Base-by-base conservation (phyloP, 1,140 invertebrate genomes). In the Drosophila aff. region DNA sequence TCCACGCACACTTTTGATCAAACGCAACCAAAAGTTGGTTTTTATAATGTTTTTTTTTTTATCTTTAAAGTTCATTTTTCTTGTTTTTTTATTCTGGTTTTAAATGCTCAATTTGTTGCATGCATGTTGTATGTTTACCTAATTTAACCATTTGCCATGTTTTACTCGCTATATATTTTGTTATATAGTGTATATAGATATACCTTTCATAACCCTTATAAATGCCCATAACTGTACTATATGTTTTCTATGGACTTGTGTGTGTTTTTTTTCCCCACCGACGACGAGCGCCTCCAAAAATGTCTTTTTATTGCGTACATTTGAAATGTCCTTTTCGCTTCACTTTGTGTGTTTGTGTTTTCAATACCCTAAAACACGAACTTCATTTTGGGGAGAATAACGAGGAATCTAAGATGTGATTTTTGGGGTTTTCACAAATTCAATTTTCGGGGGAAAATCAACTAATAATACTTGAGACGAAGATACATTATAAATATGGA, bases 61-160 rank as follows among this genome's bases (percentile, higher is more conserved):
- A 8, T 59, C 49, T 28, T 41, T 73, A 60, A 73, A 55, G 38
- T 55, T 36, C 52, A 62, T 47, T 10, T 28, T 15, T 46, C 7
- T 49, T 33, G 33, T 31, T 52, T 52, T 21, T 52, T 15, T 49
- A 43, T n/a, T 60, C 36, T 73, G 44, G 46, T 76, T 89, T 87
- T 87, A 81, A 87, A 87, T 87, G 84, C 84, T 87, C 74, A 84
- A 84, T 80, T 84, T 84, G 74, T 87, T 83, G 81, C 73, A 83
- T 83, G 69, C 69, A 81, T 78, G 47, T 71, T 79, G 52, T 69
- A 49, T 84, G 43, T 69, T 68, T 66, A 82, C 65, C 79, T 82
- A 86, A 47, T 79, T 82, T 82, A 66, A 82, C 68, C 59, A 64
- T 74, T 82, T 78, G 76, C 76, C 75, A 79, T 79, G 66, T 73